Conservation (phyloP, 2,888 invertebrate species). For the Pomacea canaliculata region DNA sequence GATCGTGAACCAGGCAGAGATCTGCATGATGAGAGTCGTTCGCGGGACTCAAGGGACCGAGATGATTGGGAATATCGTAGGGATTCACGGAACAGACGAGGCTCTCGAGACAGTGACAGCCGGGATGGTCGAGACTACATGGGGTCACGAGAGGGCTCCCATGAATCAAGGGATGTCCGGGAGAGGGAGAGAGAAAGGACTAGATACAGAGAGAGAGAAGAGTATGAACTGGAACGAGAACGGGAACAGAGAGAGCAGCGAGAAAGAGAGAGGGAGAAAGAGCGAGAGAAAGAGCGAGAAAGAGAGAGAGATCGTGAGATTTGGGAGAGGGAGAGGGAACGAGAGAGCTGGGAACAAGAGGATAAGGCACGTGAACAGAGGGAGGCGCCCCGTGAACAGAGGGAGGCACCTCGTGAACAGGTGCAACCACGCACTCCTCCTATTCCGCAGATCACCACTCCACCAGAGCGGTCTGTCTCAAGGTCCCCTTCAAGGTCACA, state of each 20-base stretch:
- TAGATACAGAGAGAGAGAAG: constrained; percentile 29
- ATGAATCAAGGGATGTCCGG: constrained; percentile 38
- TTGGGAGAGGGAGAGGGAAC: constrained; percentile 20
- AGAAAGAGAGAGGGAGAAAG: constrained; percentile 18
- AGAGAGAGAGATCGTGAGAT: constrained; percentile 25
- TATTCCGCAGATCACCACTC: constrained; percentile 20
- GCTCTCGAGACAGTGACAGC: constrained; percentile 42
- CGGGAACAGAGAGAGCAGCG: constrained; percentile 25
- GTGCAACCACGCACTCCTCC: constrained; percentile 32
- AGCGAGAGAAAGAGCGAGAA: constrained; percentile 10
- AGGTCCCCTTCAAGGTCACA: constrained; percentile 37
- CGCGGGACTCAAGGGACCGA: constrained; percentile 43
- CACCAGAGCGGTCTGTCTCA: constrained; percentile 40
- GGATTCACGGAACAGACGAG: constrained; percentile 29
- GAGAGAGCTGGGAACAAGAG: constrained; percentile 11
- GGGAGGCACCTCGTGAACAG: constrained; percentile 22
- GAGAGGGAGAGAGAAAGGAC: constrained; percentile 27
- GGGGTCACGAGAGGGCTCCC: constrained; percentile 39
- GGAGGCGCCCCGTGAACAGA: constrained; percentile 19
- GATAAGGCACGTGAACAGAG: background rate
- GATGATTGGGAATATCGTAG: constrained; percentile 39
- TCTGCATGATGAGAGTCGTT: constrained; percentile 41
- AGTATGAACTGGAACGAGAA: constrained; percentile 21
- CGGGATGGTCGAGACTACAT: constrained; percentile 36
- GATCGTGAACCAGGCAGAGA: constrained; percentile 33